Evolutionary conservation across 92 coral and sea anemone genomes (phyloP).

Genomic region (Phenganax stokvisi): DNA sequence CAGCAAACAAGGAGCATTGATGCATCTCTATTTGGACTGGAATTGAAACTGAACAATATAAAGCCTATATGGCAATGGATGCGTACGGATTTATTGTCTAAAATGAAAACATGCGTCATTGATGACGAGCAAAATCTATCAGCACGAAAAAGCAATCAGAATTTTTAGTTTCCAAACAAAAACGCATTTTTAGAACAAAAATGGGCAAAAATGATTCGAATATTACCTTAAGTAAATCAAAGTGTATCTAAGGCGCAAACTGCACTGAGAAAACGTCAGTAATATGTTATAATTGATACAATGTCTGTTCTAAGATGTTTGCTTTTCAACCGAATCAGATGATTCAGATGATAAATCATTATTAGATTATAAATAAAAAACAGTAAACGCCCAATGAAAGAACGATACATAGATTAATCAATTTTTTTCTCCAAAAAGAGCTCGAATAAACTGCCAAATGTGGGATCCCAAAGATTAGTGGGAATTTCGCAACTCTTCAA

Average conservation of each 20-base stretch:
- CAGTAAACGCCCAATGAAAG: background rate
- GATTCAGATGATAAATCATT: background rate
- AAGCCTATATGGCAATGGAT: no score
- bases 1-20: background rate
- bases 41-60: background rate
- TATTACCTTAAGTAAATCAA: no score
- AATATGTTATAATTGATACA: background rate
- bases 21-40: background rate
- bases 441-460: no score
- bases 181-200: background rate
- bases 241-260: no score
- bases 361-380: background rate
- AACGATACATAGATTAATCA: no score
- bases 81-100: background rate
- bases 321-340: no score
- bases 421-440: no score
- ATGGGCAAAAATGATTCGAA: no score
- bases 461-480: no score
- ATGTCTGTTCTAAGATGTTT: background rate
- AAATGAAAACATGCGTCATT: slow-evolving; percentile 10
- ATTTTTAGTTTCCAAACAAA: background rate
- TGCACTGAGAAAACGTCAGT: background rate
- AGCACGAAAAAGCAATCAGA: background rate
- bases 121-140: background rate
- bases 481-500: no score